phyloP scores from a whole-genome alignment of 2,888 invertebrate species.

The Flexamia atlantica region DNA sequence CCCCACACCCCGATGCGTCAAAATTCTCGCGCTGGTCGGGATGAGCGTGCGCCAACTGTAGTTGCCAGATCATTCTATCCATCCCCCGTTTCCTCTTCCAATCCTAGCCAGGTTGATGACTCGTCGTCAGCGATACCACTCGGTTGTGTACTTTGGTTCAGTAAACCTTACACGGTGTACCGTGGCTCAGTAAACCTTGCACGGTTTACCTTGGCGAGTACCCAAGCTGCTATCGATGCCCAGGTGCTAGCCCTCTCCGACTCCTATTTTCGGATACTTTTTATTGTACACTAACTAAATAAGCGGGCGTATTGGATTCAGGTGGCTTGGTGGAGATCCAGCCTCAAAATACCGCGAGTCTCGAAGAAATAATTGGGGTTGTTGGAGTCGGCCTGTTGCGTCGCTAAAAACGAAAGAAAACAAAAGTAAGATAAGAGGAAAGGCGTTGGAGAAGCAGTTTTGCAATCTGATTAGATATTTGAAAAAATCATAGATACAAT shows the following conservation, averaged over 20 bases:
- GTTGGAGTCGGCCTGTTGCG: not conserved
- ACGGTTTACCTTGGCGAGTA: not conserved
- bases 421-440: not conserved
- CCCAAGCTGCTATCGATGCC: constrained; percentile 19
- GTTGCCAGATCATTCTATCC: too few species aligned
- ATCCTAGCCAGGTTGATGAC: not conserved
- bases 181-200: constrained; percentile 1
- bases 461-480: too few species aligned
- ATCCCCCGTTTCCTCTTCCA: too few species aligned
- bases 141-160: too few species aligned
- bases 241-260: constrained; percentile 25
- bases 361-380: constrained; percentile 7
- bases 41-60: too few species aligned
- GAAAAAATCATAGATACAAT: too few species aligned
- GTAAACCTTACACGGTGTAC: not conserved
- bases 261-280: constrained; percentile 41
- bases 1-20: too few species aligned
- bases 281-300: constrained; percentile 43
- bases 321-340: not conserved
- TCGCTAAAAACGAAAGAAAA: not conserved
- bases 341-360: not conserved
- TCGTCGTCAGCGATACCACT: not conserved
- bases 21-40: too few species aligned
- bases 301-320: constrained; percentile 34
- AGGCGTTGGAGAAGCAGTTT: too few species aligned